Evolutionary conservation across 92 coral and sea anemone species (phyloP), one percentile per base, ranked within the genome.

Genomic region (Porites rus): DNA sequence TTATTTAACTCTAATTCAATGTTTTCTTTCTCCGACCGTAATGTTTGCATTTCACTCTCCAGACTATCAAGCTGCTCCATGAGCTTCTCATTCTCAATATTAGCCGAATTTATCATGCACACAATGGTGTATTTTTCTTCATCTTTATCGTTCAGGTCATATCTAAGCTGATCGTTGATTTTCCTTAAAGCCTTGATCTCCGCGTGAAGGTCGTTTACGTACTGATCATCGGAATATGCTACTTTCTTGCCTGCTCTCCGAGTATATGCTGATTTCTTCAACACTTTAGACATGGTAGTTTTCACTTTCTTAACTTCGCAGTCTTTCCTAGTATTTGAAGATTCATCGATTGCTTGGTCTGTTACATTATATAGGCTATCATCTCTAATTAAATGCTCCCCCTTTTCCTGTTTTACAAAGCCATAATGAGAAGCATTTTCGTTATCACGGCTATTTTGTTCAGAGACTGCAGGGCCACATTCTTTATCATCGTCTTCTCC

Each of bases 41-140:
- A 38, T 19, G 1, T 52, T 74, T 52, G 62, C 11, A 74, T 62
- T 25, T 74, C 64, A 19, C 54, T 22, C 46, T 74, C 78, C 8
- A 74, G 13, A 24, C 12, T 51, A 60, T 74, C 78, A 53, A 74
- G 43, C 14, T 74, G 78, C 6, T 56, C 60, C 78, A 74, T 38
- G 18, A 74, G 78, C 63, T 74, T 74, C 24, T 52, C 78, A 19
- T 74, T 74, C 25, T 74, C 78, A 53, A 74, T n/a, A 10, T 20
- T 74, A 9, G 17, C 78, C 6, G 78, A 52, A 17, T 53, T 74
- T 22, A 74, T 74, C 10, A 74, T 51, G 64, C 78, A 74, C 31
- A 53, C 64, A 20, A 53, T 53, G 78, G 78, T 74, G 43, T 19
- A 74, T 6, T 10, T 74, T 28, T 52, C 63, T 21, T 52, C n/a